These are phyloP conservation scores for Anguilla obscura DNA, from an alignment of 2,797 vertebrate species.

Conservation along the genomic window DNA sequence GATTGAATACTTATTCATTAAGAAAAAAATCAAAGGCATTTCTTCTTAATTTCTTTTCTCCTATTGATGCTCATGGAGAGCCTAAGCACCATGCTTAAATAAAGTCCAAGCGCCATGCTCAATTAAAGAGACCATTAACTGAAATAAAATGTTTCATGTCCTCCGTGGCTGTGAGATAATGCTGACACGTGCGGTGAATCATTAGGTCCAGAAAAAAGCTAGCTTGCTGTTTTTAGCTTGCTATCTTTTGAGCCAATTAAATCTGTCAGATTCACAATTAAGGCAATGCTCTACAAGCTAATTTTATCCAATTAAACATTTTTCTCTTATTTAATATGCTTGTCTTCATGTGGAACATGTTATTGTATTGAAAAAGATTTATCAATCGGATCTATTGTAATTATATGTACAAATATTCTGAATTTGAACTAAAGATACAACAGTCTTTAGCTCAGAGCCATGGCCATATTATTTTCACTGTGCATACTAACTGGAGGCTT, in stretches of 20 bases:
- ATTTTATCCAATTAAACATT: neutral
- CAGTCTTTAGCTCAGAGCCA: neutral
- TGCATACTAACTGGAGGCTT: neutral
- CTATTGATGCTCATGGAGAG: neutral
- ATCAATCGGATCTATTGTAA: neutral
- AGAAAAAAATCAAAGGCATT: neutral
- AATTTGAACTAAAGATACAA: neutral
- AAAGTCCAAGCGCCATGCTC: neutral
- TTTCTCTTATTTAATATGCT: neutral
- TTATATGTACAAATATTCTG: neutral
- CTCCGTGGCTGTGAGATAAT: neutral
- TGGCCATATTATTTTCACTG: neutral
- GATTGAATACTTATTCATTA: conserved; percentile 3
- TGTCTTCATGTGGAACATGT: neutral
- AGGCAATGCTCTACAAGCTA: neutral
- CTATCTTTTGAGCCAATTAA: neutral
- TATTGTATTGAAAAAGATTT: neutral
- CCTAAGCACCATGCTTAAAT: neutral
- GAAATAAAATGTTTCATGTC: neutral
- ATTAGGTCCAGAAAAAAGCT: neutral
- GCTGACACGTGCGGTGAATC: neutral
- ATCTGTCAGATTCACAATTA: neutral
- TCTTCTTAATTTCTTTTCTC: neutral
- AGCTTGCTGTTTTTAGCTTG: neutral
- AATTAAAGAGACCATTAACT: neutral